These are phyloP conservation scores for Cerastoderma edule DNA, from an alignment of 2,888 invertebrate species.

Conservation along the genomic window DNA sequence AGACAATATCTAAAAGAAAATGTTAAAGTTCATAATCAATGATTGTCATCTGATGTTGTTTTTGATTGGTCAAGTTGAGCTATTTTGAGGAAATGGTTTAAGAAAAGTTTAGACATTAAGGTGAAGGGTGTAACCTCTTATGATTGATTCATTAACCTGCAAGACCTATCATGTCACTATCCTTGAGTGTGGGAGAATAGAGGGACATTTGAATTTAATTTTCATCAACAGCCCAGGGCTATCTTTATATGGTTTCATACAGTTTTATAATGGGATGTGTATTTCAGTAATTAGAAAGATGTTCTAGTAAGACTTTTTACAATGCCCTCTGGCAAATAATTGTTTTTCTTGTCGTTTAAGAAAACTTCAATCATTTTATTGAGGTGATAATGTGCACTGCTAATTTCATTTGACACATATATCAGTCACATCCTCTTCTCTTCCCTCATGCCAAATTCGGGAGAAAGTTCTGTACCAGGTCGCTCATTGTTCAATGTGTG, in stretches of 20 bases:
- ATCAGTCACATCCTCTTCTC: slow-evolving; percentile 13
- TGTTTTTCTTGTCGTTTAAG: slow-evolving; percentile 16
- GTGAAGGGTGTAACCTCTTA: no score
- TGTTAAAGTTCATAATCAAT: no score
- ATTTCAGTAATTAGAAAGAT: slow-evolving; percentile 17
- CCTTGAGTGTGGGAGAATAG: not conserved
- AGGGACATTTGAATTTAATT: slow-evolving; percentile 23
- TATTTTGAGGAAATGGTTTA: no score
- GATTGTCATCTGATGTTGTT: no score
- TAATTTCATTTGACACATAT: slow-evolving; percentile 24
- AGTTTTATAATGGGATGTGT: slow-evolving; percentile 17
- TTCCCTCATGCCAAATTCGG: no score
- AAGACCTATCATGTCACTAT: slow-evolving; percentile 12
- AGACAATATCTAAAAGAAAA: no score
- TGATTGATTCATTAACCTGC: slow-evolving; percentile 23
- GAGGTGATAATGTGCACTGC: slow-evolving; percentile 19
- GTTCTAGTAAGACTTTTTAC: slow-evolving; percentile 18
- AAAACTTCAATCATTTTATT: slow-evolving; percentile 20
- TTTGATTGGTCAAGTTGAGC: no score
- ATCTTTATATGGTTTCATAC: slow-evolving; percentile 12
- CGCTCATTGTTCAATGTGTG: no score
- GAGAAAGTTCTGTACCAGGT: no score
- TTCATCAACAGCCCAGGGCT: slow-evolving; percentile 8
- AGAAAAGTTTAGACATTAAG: no score
- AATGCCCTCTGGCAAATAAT: slow-evolving; percentile 8